Base-by-base conservation (phyloP, 2,888 invertebrate species). In the Brachyptera putata region DNA sequence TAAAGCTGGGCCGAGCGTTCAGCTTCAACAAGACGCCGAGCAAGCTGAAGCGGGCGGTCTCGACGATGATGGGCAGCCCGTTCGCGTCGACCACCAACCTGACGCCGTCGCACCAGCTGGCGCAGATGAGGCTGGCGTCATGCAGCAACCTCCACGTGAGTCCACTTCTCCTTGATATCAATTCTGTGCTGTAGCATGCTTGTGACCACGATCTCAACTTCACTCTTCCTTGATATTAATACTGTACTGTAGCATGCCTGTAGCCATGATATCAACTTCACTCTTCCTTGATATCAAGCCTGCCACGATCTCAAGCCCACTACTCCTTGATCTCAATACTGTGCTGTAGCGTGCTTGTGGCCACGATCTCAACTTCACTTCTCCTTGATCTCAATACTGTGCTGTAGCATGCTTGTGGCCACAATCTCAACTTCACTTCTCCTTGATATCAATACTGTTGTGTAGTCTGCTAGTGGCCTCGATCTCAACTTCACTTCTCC, bases 11-110 rank as follows among this genome's bases (percentile, higher is more conserved):
- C 57, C 84, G 96, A 67, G 95, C 95, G 66, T 89, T 96, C 72
- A 95, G 95, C 66, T 94, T 96, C 77, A 95, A 93, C 76, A 93
- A 94, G 77, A 95, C 96, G 25, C 95, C 96, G 55, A 91, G 90
- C 66, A 93, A 92, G 75, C 77, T 96, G 69, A 95, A 95, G 76
- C 84, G 95, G 61, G 95, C 95, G 26, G 90, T 96, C 75, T 95
- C 95, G 18, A 91, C 93, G 43, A 92, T 94, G 87, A 93, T 94
- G 83, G 46, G 22, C 16, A 89, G 89, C 63, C 93, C 94, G 11
- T 91, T 91, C 75, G 91, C 90, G 68, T 90, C 89, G 73, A 87
- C 89, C 56, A 86, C 88, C 66, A 90, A 89, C 70, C 79, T 91
- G 65, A 89, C 90, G 66, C 90, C 91, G 36, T 85, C 90, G 64